A percentile compares a stretch with the other conserved stretches of the same genome.
phyloP scores from a whole-genome alignment of 1,140 invertebrate species.

The Ceratosolen fusciceps region DNA sequence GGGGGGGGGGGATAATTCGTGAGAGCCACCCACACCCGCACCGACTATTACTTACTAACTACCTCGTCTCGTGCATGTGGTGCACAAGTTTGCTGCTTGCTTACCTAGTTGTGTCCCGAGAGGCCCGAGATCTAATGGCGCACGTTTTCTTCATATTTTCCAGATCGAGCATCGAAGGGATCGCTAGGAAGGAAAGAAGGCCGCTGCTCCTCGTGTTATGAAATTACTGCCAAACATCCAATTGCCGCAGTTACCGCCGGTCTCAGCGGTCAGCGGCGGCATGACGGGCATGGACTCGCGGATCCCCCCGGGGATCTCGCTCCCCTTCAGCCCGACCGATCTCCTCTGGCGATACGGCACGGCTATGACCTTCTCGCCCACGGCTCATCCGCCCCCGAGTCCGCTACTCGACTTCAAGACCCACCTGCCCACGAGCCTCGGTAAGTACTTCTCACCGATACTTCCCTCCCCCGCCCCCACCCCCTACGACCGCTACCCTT shows the following conservation, averaged over 20 bases:
- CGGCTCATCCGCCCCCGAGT: conserved; percentile 76
- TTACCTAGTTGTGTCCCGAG: not conserved
- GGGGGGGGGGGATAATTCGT: too few species aligned
- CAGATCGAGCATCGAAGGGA: not conserved
- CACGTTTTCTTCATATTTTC: conserved; percentile 12
- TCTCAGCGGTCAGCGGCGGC: conserved; percentile 70
- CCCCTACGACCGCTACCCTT: not conserved
- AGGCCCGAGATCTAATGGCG: not conserved
- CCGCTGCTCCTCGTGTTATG: conserved; percentile 67
- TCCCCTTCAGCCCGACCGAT: conserved; percentile 82
- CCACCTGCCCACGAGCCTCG: conserved; percentile 83
- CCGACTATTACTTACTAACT: not conserved
- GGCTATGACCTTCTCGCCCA: conserved; percentile 78
- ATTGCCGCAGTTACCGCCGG: conserved; percentile 75
- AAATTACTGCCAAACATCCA: conserved; percentile 76
- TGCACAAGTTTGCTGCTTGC: not conserved
- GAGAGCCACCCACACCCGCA: not conserved
- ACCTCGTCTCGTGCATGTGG: not conserved
- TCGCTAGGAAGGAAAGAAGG: conserved; percentile 18
- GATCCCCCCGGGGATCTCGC: conserved; percentile 76
- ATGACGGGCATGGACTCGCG: conserved; percentile 74
- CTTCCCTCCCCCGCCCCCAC: not conserved
- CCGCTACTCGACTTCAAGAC: conserved; percentile 88
- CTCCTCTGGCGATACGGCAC: conserved; percentile 85
- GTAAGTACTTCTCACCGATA: conserved; percentile 60